Evolutionary conservation across 2,113 vertebrate species (phyloP), one percentile per base, ranked within the genome.

Genomic region (Cephalopholis sonnerati): DNA sequence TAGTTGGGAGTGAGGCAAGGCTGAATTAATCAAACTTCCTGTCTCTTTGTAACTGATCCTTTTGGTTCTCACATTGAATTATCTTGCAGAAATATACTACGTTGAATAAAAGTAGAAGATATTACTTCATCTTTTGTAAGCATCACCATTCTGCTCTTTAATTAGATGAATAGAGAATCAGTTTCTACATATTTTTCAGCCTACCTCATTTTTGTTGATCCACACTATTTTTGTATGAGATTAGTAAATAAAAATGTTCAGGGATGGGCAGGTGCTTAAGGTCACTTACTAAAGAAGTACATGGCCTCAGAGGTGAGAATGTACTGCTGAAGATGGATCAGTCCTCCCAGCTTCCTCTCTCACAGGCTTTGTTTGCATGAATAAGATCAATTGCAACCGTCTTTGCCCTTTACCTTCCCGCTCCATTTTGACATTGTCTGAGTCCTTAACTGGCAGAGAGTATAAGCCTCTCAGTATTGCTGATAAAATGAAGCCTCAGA

Each of bases 321-420:
- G 61, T 3, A 29, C 0, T 10, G 20, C 32, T 9, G n/a, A 72
- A 72, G 55, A 64, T 10, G 46, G 44, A 24, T 36, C 6, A 1
- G 32, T 66, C 32, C 57, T 65, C 27, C 15, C 48, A 18, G 64
- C 46, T 51, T 22, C 46, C 11, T 25, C 79, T 85, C 54, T 58
- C 46, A 62, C 68, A 29, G 63, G 36, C 53, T 44, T 51, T 67
- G 74, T 75, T 74, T 89, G 77, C 64, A 67, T 63, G 46, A 54
- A 44, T 25, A 36, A 83, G 64, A 89, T 77, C 68, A 83, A 74
- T 83, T 77, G 67, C 67, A 65, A 80, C 62, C 46, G 58, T 58
- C 24, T 84, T 55, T 72, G 70, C 59, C 70, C 69, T 79, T 71
- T 66, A 68, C 68, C 71, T 68, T 54, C 61, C 53, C 62, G 41